Evolutionary conservation across 2,888 invertebrate species (phyloP).

Genomic region (Itoplectis maculator): DNA sequence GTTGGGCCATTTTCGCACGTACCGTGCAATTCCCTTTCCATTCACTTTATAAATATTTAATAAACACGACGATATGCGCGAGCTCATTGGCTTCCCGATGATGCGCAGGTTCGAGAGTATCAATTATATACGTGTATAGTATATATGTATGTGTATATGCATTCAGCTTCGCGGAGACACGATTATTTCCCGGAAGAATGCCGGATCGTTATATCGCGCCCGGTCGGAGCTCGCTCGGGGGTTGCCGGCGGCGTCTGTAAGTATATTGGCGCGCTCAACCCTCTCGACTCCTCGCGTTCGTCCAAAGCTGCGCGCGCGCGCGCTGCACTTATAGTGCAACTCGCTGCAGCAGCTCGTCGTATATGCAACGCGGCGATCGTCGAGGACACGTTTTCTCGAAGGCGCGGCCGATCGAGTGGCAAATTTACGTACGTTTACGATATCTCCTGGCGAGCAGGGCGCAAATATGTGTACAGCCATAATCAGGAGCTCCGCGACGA

Average conservation of each 20-base stretch:
- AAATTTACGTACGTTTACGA: constrained; percentile 14
- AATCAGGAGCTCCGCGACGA: constrained; percentile 46
- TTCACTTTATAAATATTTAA: constrained; percentile 59
- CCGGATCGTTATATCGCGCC: constrained; percentile 58
- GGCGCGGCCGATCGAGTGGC: constrained; percentile 53
- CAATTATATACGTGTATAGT: constrained; percentile 21
- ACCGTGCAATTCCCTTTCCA: constrained; percentile 42
- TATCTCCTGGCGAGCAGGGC: constrained; percentile 17
- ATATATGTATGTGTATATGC: not conserved
- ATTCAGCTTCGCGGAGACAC: constrained; percentile 60
- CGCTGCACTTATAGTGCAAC: constrained; percentile 2
- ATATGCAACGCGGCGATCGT: constrained; percentile 62
- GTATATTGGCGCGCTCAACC: constrained; percentile 53
- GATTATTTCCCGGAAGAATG: constrained; percentile 65
- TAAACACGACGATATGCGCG: constrained; percentile 42
- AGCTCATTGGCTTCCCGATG: constrained; percentile 38
- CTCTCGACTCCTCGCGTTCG: constrained; percentile 25
- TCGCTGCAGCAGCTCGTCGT: constrained; percentile 16
- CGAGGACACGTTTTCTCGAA: constrained; percentile 63
- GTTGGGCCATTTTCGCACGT: not conserved
- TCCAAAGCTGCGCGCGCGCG: not conserved
- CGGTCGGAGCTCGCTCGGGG: constrained; percentile 34
- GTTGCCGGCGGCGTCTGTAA: constrained; percentile 56
- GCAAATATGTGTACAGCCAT: constrained; percentile 25
- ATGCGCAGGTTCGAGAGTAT: constrained; percentile 15